Evolutionary conservation across 2,797 vertebrate species (phyloP), one percentile per base, ranked within the genome.

Genomic region (Pseudomugil gertrudae): DNA sequence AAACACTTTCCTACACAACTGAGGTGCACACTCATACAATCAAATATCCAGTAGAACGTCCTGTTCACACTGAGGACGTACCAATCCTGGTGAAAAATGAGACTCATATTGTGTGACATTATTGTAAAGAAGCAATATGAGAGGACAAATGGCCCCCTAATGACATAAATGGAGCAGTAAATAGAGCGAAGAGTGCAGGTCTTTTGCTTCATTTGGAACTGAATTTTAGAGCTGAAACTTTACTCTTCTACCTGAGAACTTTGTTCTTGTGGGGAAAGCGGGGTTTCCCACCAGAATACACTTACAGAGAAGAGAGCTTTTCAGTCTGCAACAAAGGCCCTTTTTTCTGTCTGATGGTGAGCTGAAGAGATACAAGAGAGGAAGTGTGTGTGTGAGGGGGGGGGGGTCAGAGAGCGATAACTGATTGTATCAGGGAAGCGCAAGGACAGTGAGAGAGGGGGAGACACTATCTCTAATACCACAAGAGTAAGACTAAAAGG

Each of bases 271-370:
- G 36, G 57, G 63, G 66, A 69, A 57, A 72, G 58, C 33, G 52
- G 65, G 24, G 56, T 83, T 86, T 83, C 78, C 78, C 77, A 84
- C 73, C 76, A 87, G 62, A 76, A 61, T 15, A 66, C 59, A 66
- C 66, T 58, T 30, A 66, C n/a, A 78, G 15, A 80, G 51, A 89
- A 79, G 82, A 58, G 70, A 73, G 76, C 80, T 78, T 86, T 90
- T 89, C 74, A 88, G 55, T 29, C 63, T 38, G 26, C 48, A 80
- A 91, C 82, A 89, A 89, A 86, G 76, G 77, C 53, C 71, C 78
- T 58, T 79, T 75, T 83, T 61, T 85, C 65, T 74, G 73, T 52
- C 48, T 74, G 75, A 85, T 5, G 13, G 57, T 57, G 72, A 85
- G 78, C 56, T 57, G 73, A 73, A 57, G 63, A 79, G 74, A 80